These are phyloP conservation scores for Herpailurus yagouaroundi DNA, from an alignment of 2,113 vertebrate genomes.

Conservation along the genomic window DNA sequence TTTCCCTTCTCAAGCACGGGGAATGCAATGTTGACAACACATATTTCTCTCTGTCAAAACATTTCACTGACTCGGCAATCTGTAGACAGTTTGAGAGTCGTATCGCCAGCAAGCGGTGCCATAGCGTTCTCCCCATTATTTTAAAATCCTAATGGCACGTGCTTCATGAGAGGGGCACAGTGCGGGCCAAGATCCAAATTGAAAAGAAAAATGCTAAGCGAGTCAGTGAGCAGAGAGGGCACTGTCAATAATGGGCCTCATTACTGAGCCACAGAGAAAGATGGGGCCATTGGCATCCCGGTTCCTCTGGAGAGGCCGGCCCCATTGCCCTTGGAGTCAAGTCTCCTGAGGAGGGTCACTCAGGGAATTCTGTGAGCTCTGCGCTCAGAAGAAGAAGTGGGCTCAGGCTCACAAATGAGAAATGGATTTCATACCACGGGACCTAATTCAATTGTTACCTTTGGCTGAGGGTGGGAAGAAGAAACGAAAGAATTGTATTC, in stretches of 20 bases:
- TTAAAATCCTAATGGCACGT: constrained; percentile 70
- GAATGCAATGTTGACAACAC: constrained; percentile 82
- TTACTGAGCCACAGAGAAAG: background rate
- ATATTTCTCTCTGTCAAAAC: constrained; percentile 85
- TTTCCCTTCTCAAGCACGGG: constrained; percentile 74
- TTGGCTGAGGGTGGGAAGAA: accelerated
- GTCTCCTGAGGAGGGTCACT: background rate
- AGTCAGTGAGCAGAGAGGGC: background rate
- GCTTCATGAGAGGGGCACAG: constrained; percentile 42
- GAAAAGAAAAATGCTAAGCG: constrained; percentile 47
- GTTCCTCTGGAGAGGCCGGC: background rate
- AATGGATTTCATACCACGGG: background rate
- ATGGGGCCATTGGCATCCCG: accelerated
- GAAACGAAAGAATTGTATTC: background rate
- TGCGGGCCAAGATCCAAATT: constrained; percentile 40
- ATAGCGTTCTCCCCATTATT: constrained; percentile 76
- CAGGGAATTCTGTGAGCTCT: background rate
- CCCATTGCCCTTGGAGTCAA: background rate
- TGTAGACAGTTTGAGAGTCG: constrained; percentile 71
- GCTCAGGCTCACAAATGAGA: background rate
- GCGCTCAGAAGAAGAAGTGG: background rate
- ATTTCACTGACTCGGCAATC: constrained; percentile 78
- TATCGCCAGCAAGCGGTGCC: constrained; percentile 60
- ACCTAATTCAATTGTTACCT: background rate
- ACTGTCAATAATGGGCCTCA: background rate